A percentile compares a stretch with the other conserved stretches of the same genome.
Conservation (phyloP, 2,888 invertebrate genomes). For the Synergus japonicus region DNA sequence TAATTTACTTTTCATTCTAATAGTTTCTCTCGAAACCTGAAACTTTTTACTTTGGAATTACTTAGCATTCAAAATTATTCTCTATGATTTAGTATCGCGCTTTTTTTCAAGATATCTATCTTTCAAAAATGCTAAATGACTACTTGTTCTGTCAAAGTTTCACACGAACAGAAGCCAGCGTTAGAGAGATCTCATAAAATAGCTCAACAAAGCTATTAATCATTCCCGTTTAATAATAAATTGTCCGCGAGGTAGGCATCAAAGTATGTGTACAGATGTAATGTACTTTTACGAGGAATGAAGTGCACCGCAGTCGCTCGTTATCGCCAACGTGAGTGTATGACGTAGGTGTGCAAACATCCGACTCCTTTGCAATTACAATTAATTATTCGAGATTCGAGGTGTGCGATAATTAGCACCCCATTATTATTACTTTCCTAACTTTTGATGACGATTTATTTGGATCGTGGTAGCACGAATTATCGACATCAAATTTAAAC, state of each 20-base stretch:
- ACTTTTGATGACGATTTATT: slow-evolving; percentile 16
- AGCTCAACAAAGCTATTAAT: slow-evolving; percentile 38
- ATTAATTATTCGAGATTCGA: slow-evolving; percentile 38
- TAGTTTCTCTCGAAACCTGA: background rate
- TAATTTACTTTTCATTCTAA: background rate
- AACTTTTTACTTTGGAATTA: background rate
- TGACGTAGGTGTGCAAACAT: slow-evolving; percentile 39
- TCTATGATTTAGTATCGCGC: slow-evolving; percentile 3
- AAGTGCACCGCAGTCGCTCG: slow-evolving; percentile 24
- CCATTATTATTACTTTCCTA: slow-evolving; percentile 54
- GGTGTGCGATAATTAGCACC: slow-evolving; percentile 56
- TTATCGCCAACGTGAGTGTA: slow-evolving; percentile 31
- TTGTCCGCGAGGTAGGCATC: slow-evolving; percentile 38
- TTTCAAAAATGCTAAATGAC: slow-evolving; percentile 25
- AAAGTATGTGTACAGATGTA: slow-evolving; percentile 37
- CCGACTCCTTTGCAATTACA: slow-evolving; percentile 36
- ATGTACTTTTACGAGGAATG: slow-evolving; percentile 35
- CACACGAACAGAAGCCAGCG: slow-evolving; percentile 33
- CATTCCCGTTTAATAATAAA: slow-evolving; percentile 40
- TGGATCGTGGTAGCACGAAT: background rate
- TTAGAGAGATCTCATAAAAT: slow-evolving; percentile 33
- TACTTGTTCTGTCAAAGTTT: slow-evolving; percentile 39
- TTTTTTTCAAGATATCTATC: slow-evolving; percentile 13
- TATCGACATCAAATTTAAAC: background rate
- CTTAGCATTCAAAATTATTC: background rate